Percentiles rank a stretch among this genome's conserved stretches.
Conservation (phyloP, 2,113 vertebrate species). For the Panthera tigris region DNA sequence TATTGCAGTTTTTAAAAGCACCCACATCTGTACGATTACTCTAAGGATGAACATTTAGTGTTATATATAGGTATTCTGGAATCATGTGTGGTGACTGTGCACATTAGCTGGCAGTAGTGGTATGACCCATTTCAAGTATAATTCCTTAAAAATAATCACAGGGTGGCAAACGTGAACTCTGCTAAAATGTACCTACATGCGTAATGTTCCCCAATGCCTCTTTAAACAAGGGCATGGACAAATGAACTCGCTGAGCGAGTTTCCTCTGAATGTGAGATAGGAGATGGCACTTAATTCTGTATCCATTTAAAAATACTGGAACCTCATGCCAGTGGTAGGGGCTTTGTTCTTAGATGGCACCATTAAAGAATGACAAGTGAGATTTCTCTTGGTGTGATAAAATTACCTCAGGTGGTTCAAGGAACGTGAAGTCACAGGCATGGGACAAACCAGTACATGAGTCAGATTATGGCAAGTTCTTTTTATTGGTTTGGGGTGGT, state of each 20-base stretch:
- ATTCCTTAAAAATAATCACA: not conserved
- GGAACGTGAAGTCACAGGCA: not conserved
- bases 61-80: not conserved
- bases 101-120: not conserved
- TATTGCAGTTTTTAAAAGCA: not conserved
- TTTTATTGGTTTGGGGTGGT: not conserved
- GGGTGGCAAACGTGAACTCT: slow-evolving; percentile 5
- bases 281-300: not conserved
- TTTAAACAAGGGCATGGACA: not conserved
- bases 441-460: not conserved
- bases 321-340: not conserved
- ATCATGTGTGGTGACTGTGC: not conserved
- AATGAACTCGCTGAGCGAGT: not conserved
- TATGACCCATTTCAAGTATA: not conserved
- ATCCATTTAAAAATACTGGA: not conserved
- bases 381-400: slow-evolving; percentile 8
- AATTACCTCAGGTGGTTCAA: slow-evolving; percentile 23
- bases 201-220: not conserved
- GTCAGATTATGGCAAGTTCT: not conserved
- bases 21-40: not conserved
- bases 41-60: not conserved
- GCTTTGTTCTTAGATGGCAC: slow-evolving; percentile 22
- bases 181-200: not conserved
- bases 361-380: not conserved
- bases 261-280: not conserved